These are phyloP conservation scores for Pluvialis apricaria DNA, from an alignment of 2,113 vertebrate genomes.

Conservation along the genomic window DNA sequence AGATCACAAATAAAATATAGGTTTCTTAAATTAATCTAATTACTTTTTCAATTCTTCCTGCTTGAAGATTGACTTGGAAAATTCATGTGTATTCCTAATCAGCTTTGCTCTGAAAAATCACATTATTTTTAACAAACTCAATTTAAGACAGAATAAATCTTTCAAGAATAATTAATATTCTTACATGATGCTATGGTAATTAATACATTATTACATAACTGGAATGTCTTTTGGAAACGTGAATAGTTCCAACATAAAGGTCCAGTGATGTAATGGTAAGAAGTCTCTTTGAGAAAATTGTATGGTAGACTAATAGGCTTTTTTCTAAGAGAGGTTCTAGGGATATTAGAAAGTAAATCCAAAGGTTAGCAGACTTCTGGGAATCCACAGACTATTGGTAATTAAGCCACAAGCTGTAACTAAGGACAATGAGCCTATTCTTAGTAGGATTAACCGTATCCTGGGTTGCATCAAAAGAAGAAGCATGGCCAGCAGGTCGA, in stretches of 20 bases:
- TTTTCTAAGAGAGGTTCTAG: not conserved
- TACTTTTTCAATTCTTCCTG: not conserved
- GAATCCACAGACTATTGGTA: not conserved
- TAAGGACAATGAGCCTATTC: not conserved
- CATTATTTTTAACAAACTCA: not conserved
- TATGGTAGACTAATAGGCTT: not conserved
- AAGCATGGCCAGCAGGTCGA: too few species aligned
- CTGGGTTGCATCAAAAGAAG: too few species aligned
- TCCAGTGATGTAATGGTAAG: not conserved
- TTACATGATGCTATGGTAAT: not conserved
- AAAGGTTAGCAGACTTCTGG: not conserved
- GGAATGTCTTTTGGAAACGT: not conserved
- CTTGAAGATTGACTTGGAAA: not conserved
- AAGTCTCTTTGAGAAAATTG: not conserved
- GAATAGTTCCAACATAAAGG: not conserved
- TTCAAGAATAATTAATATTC: not conserved
- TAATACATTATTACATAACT: not conserved
- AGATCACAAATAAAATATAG: not conserved
- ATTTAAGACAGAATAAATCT: not conserved
- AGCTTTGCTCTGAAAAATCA: not conserved
- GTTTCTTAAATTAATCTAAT: not conserved
- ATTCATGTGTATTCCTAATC: not conserved
- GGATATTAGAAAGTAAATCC: not conserved
- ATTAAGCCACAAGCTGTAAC: not conserved
- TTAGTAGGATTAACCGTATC: not conserved